Conservation (phyloP, 2,888 invertebrate genomes). For the Orgyia antiqua region DNA sequence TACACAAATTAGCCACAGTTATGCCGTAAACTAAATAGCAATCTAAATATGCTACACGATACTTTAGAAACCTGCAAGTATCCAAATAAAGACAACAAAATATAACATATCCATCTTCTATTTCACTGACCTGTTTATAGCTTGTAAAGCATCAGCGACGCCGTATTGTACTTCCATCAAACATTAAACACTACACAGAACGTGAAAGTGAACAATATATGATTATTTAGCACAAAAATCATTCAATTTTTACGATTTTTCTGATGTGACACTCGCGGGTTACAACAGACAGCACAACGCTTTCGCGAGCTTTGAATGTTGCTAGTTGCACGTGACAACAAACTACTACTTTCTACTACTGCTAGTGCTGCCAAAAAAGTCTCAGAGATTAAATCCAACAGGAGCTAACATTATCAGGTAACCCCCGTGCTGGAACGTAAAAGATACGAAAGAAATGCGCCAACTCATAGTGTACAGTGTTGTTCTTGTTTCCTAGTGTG, state of each 20-base stretch:
- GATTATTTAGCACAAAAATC: constrained; percentile 63
- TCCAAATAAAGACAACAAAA: constrained; percentile 69
- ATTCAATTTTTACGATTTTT: constrained; percentile 55
- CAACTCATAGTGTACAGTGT: too few species aligned
- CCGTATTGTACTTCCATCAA: constrained; percentile 46
- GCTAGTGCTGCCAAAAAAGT: too few species aligned
- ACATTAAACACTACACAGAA: constrained; percentile 46
- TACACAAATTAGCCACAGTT: constrained; percentile 1
- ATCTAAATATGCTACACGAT: constrained; percentile 46
- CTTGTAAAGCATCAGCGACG: constrained; percentile 32
- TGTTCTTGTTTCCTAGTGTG: too few species aligned
- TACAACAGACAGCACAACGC: constrained; percentile 38
- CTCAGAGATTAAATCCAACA: too few species aligned
- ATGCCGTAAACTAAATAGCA: constrained; percentile 10
- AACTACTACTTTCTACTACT: too few species aligned
- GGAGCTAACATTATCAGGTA: too few species aligned
- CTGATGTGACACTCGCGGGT: constrained; percentile 55
- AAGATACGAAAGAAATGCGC: too few species aligned
- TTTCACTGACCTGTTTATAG: constrained; percentile 53
- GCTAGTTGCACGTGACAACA: constrained; percentile 11
- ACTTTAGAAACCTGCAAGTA: constrained; percentile 49
- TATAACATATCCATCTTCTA: constrained; percentile 39
- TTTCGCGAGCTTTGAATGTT: constrained; percentile 32
- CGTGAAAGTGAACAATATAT: constrained; percentile 45
- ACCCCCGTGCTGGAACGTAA: too few species aligned